Evolutionary conservation across 1,140 invertebrate species (phyloP).

Genomic region (Globodera rostochiensis): DNA sequence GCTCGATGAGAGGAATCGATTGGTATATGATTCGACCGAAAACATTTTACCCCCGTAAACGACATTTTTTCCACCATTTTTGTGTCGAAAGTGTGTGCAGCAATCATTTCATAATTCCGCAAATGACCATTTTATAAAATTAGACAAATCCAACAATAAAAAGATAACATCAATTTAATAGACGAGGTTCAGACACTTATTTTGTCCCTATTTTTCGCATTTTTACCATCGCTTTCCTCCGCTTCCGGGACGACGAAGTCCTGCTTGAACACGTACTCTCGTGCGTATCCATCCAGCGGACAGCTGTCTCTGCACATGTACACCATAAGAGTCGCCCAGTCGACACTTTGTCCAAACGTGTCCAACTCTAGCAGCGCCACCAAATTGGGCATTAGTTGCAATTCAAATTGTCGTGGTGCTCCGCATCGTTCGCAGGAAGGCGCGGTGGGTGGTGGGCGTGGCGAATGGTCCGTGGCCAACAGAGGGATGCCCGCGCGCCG

Average conservation of each 20-base stretch:
- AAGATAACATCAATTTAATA: constrained; percentile 7
- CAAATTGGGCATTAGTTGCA: constrained; percentile 84
- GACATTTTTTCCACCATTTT: too few relatives aligned
- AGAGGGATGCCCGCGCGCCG: constrained; percentile 67
- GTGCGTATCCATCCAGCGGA: constrained; percentile 72
- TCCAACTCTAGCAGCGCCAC: constrained; percentile 75
- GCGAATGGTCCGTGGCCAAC: constrained; percentile 32
- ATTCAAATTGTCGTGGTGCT: constrained; percentile 28
- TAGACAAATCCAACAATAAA: background rate
- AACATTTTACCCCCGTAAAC: too few relatives aligned
- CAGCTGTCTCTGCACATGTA: constrained; percentile 83
- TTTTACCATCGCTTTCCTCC: background rate
- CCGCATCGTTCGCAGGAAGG: constrained; percentile 48
- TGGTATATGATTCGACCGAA: too few relatives aligned
- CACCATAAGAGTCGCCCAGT: constrained; percentile 84
- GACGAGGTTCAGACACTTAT: too few relatives aligned
- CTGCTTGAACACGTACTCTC: constrained; percentile 85
- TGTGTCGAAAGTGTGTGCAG: constrained; percentile 57
- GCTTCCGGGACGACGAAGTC: constrained; percentile 71
- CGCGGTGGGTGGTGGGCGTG: constrained; percentile 23
- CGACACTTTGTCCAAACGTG: constrained; percentile 73
- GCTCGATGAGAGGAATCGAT: too few relatives aligned
- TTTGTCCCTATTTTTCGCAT: background rate
- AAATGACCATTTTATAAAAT: constrained; percentile 14
- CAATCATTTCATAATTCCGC: constrained; percentile 13